Conservation (phyloP, 2,888 invertebrate genomes). For the Crematogaster levior region DNA sequence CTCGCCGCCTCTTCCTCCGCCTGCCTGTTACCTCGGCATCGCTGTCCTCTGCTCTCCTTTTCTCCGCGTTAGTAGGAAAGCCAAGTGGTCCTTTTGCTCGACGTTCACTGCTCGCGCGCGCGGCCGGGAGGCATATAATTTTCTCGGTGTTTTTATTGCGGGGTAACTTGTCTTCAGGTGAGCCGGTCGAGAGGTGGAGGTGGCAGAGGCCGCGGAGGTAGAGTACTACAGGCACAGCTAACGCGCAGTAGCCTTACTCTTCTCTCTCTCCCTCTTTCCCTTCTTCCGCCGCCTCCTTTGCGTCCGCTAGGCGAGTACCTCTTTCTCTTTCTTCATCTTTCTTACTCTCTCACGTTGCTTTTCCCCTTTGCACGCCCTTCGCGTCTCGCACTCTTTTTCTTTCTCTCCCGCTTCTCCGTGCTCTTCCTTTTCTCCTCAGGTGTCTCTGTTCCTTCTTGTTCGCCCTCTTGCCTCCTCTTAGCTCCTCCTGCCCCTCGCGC, state of each 20-base stretch:
- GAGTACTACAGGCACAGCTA: constrained; percentile 84
- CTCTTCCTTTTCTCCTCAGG: constrained; percentile 60
- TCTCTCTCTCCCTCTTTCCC: constrained; percentile 65
- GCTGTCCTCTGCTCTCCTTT: constrained; percentile 74
- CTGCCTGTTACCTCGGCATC: constrained; percentile 32
- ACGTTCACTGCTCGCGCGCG: constrained; percentile 75
- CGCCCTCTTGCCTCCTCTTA: constrained; percentile 58
- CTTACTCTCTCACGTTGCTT: constrained; percentile 51
- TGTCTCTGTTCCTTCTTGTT: constrained; percentile 59
- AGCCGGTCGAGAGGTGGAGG: constrained; percentile 82
- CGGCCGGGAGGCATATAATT: constrained; percentile 85
- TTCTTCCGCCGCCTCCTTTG: constrained; percentile 64
- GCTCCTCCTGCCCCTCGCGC: constrained; percentile 48
- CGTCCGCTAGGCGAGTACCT: constrained; percentile 58
- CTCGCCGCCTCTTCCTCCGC: constrained; percentile 31
- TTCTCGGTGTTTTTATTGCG: constrained; percentile 85
- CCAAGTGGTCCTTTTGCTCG: constrained; percentile 81
- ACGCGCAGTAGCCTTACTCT: constrained; percentile 84
- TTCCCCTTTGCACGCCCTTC: constrained; percentile 25
- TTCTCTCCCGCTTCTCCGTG: constrained; percentile 46
- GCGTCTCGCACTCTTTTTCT: constrained; percentile 52
- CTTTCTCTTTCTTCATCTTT: constrained; percentile 32
- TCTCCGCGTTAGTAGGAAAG: constrained; percentile 79
- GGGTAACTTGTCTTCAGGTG: constrained; percentile 86
- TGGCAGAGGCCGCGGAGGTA: constrained; percentile 80